phyloP scores from a whole-genome alignment of 2,888 invertebrate species.

The Balanococcus diminutus region DNA sequence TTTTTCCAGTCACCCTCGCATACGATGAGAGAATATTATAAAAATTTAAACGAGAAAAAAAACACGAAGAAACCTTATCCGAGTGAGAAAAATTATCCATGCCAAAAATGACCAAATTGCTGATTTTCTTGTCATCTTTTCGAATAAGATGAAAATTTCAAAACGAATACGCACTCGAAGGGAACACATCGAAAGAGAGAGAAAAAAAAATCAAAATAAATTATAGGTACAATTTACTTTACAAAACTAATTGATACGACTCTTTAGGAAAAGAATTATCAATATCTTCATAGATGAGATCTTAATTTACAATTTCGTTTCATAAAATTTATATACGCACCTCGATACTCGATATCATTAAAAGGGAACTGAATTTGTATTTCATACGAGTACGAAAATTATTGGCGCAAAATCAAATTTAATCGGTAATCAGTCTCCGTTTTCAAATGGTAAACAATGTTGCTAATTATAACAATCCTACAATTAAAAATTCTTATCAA shows the following conservation, averaged over 20 bases:
- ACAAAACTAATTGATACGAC: background rate
- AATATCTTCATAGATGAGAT: background rate
- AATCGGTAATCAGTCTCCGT: constrained; percentile 55
- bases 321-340: background rate
- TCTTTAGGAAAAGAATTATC: background rate
- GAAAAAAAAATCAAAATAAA: background rate
- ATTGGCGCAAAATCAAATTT: constrained; percentile 37
- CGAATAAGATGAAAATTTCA: background rate
- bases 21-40: too few relatives aligned
- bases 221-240: background rate
- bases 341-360: background rate
- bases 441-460: constrained; percentile 53
- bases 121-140: background rate
- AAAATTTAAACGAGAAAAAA: too few relatives aligned
- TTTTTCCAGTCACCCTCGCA: too few relatives aligned
- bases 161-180: background rate
- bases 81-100: too few relatives aligned
- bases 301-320: background rate
- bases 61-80: too few relatives aligned
- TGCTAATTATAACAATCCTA: constrained; percentile 40
- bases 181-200: background rate
- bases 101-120: background rate
- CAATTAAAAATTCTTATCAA: background rate
- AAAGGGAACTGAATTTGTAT: constrained; percentile 13
- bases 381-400: background rate